Percentiles rank a stretch among this genome's conserved stretches.
Evolutionary conservation across 2,797 vertebrate genomes (phyloP).

Genomic region (Acipenser ruthenus): DNA sequence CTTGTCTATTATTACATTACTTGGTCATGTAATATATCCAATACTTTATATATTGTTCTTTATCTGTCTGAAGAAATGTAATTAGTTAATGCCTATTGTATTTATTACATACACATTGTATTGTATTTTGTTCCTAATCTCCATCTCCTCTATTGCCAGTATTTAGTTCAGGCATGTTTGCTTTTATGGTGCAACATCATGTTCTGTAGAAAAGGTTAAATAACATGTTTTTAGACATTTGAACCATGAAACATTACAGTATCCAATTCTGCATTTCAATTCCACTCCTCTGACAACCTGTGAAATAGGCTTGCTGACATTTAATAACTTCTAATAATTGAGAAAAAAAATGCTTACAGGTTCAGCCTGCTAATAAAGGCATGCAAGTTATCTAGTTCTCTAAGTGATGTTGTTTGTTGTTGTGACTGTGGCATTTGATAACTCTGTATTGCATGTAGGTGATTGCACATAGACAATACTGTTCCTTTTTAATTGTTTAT

Average conservation of each 20-base stretch:
- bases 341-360: constrained; percentile 20
- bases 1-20: too few species aligned
- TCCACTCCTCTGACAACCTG: constrained; percentile 16
- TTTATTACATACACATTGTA: too few species aligned
- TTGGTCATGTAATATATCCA: too few species aligned
- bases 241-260: constrained; percentile 40
- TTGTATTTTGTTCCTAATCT: not conserved
- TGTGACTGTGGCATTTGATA: not conserved
- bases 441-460: constrained; percentile 2
- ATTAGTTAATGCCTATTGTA: constrained; percentile 9
- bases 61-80: constrained; percentile 24
- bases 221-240: constrained; percentile 40
- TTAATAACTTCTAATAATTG: constrained; percentile 30
- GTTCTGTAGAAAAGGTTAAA: constrained; percentile 35
- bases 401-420: constrained; percentile 4
- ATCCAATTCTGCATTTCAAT: constrained; percentile 17
- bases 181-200: constrained; percentile 8
- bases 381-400: constrained; percentile 3
- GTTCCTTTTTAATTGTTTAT: constrained; percentile 11
- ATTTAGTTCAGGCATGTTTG: constrained; percentile 15
- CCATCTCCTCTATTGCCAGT: constrained; percentile 21
- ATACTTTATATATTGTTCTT: constrained; percentile 21
- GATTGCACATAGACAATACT: not conserved
- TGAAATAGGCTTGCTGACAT: too few species aligned
- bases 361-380: constrained; percentile 1